Base-by-base conservation (phyloP, 2,113 vertebrate genomes). In the Manacus vitellinus region DNA sequence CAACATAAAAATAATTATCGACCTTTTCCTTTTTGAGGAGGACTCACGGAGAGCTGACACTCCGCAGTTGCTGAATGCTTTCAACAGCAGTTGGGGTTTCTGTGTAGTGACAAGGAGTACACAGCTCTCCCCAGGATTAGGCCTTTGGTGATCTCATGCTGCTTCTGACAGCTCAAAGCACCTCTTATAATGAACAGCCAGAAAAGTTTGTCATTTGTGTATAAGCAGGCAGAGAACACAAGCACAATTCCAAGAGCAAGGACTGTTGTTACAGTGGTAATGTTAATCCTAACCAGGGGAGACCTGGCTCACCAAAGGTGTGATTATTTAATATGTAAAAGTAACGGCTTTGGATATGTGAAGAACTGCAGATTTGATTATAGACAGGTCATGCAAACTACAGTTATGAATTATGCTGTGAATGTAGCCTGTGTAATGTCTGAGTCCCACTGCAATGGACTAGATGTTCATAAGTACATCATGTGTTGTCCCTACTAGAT, bases 211-310 rank as follows among this genome's bases (percentile, higher is more conserved):
- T 49, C 79, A 66, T 25, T 66, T 74, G 59, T 46, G 25, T 72
- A 39, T 31, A 71, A 62, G n/a, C 21, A 83, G 41, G 58, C 5
- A 4, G 66, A 65, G 14, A 3, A 1, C 5, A 62, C n/a, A 72
- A 74, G 43, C 85, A 85, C 35, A 55, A 52, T 91, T 95, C 65
- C 3, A 43, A 80, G 93, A 71, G 68, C 85, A 87, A 62, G 56
- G 43, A 28, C 49, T 76, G 59, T 61, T 96, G 59, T 96, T 95
- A 39, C 35, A 94, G 71, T 91, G 77, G 76, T 88, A 87, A 87
- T 68, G 15, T 81, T 89, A 92, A 95, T 95, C 76, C 75, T 66
- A 91, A 79, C 37, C 73, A 70, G 2, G 6, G 77, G 74, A 67
- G 76, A 92, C 62, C n/a, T 66, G 39, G 20, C 68, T 95, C 46